A percentile compares a stretch with the other conserved stretches of the same genome.
Evolutionary conservation across 2,113 vertebrate species (phyloP).

Genomic region (Tricholaema leucomelas): DNA sequence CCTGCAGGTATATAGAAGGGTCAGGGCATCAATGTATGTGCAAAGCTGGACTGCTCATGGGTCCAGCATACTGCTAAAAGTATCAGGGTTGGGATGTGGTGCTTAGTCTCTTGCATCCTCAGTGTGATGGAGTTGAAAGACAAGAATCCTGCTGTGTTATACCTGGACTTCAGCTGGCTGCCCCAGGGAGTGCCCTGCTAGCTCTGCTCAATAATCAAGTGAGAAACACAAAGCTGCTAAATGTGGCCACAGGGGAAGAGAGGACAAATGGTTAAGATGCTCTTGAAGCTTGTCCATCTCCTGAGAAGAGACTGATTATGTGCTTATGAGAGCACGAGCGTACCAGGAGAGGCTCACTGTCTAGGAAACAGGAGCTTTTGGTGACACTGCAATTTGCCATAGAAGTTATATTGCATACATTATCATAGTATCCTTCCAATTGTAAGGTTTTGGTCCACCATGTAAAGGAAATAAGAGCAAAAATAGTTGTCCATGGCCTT

Average conservation of each 20-base stretch:
- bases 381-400: not conserved
- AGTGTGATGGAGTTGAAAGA: accelerated
- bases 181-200: not conserved
- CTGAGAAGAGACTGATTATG: not conserved
- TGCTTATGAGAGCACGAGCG: accelerated
- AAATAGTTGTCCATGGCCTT: accelerated
- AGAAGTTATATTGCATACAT: not conserved
- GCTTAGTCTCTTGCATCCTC: not conserved
- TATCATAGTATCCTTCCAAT: not conserved
- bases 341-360: not conserved
- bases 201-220: not conserved
- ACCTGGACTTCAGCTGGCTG: accelerated
- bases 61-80: not conserved
- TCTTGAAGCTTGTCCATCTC: not conserved
- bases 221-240: not conserved
- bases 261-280: not conserved
- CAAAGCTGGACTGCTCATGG: not conserved
- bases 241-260: not conserved
- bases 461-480: not conserved
- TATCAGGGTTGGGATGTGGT: not conserved
- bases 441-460: not conserved
- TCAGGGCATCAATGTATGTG: accelerated
- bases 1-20: not conserved
- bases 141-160: not conserved
- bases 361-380: not conserved